phyloP scores from a whole-genome alignment of 2,888 invertebrate genomes.

The Leptinotarsa juncta region DNA sequence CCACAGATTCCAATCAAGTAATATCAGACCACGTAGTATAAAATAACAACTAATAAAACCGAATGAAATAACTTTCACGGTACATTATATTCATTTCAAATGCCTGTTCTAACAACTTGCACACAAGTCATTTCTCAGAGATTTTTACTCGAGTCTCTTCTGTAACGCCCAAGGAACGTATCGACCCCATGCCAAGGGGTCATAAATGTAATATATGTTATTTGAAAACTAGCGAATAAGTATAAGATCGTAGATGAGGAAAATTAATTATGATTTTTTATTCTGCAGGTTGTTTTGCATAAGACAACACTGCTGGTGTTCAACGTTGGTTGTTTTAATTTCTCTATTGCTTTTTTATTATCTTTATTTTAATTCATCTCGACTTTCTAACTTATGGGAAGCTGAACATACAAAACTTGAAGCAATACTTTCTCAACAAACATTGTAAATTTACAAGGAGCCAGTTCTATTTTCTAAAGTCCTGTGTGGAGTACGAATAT shows the following conservation, averaged over 20 bases:
- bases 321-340: slow-evolving; percentile 13
- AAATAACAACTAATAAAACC: slow-evolving; percentile 7
- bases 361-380: background rate
- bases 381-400: slow-evolving; percentile 11
- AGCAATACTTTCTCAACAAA: background rate
- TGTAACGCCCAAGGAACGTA: slow-evolving; percentile 38
- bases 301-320: slow-evolving; percentile 18
- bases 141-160: slow-evolving; percentile 30
- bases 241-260: slow-evolving; percentile 21
- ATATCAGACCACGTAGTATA: slow-evolving; percentile 17
- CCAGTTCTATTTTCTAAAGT: background rate
- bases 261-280: slow-evolving; percentile 16
- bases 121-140: slow-evolving; percentile 31
- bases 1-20: slow-evolving; percentile 19
- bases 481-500: no score
- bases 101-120: slow-evolving; percentile 24
- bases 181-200: slow-evolving; percentile 42
- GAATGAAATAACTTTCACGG: slow-evolving; percentile 26
- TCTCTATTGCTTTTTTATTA: slow-evolving; percentile 8
- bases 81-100: slow-evolving; percentile 27
- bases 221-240: slow-evolving; percentile 26
- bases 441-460: background rate
- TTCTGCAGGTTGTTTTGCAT: slow-evolving; percentile 9
- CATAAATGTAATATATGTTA: slow-evolving; percentile 39
- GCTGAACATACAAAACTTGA: background rate